Evolutionary conservation across 2,888 invertebrate species (phyloP), one percentile per base, ranked within the genome.

Genomic region (Eristalis intricaria): DNA sequence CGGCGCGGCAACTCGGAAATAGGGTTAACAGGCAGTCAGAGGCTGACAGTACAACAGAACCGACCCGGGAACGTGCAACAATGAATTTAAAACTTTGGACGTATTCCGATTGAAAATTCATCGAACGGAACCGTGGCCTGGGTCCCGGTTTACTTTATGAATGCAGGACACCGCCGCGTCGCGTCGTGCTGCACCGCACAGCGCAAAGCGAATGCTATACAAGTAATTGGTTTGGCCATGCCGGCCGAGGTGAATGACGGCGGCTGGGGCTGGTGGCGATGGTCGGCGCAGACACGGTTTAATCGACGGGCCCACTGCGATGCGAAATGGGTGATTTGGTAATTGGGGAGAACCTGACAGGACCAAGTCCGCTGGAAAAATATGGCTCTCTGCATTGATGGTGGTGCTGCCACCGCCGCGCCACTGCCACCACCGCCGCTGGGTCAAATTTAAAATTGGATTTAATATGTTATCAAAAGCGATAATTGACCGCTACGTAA

Each of bases 401-500:
- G 50, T 50, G 50, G n/a, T 50, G 50, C 43, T n/a, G n/a, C n/a
- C n/a, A 43, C n/a, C n/a, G 43, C n/a, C 15, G n/a, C n/a, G 38
- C 50, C 61, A 35, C 50, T 23, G 50, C 40, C 32, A 29, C 61
- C 29, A 50, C 75, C 71, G 75, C 84, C 83, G 83, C 84, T 80
- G 71, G 84, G 84, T 81, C 69, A 84, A 80, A 84, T 88, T 88
- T 84, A 81, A 88, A 81, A 88, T 88, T 88, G 74, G 84, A 88
- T 84, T 88, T 88, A 88, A 88, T 88, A 84, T 75, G 88, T 88
- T 88, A 88, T 88, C 88, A 88, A 88, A 88, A 88, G 88, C 88
- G 88, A 88, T 88, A 88, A 88, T 88, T 88, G 88, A 88, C 88
- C 88, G 77, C 88, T 81, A 77, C 84, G 88, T 84, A 88, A 88